phyloP scores from a whole-genome alignment of 2,113 vertebrate genomes.

The Scolopax mira region DNA sequence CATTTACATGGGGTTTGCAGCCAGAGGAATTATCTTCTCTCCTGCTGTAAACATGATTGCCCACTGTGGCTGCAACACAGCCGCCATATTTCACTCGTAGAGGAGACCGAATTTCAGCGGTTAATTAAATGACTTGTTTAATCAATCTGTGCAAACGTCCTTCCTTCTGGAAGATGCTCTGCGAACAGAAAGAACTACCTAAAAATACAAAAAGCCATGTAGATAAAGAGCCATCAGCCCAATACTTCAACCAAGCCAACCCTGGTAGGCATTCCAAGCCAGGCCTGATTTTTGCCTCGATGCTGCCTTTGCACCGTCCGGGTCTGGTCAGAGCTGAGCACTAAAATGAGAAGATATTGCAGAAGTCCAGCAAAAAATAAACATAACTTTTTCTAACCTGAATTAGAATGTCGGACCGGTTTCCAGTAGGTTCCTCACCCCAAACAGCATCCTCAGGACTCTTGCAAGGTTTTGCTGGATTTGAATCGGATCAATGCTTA shows the following conservation, averaged over 20 bases:
- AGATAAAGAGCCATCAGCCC: not conserved
- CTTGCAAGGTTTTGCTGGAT: not conserved
- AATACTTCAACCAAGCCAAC: not conserved
- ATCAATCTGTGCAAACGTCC: not conserved
- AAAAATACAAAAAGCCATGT: not conserved
- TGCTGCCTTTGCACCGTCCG: not conserved
- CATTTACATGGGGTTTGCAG: not conserved
- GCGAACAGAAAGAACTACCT: not conserved
- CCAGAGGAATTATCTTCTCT: slow-evolving; percentile 6
- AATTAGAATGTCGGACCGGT: not conserved
- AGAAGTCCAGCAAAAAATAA: not conserved
- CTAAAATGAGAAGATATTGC: not conserved
- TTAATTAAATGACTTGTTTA: not conserved
- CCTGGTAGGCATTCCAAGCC: not conserved
- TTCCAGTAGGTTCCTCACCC: not conserved
- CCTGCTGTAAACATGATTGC: not conserved
- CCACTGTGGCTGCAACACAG: not conserved
- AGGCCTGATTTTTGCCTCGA: not conserved
- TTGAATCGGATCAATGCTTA: not conserved
- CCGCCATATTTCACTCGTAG: not conserved
- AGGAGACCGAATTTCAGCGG: not conserved
- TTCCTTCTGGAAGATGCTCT: not conserved
- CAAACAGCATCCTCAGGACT: not conserved
- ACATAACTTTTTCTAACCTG: not conserved
- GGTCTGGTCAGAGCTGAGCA: not conserved